Evolutionary conservation across 2,113 vertebrate species (phyloP).

Genomic region (Paramisgurnus dabryanus): DNA sequence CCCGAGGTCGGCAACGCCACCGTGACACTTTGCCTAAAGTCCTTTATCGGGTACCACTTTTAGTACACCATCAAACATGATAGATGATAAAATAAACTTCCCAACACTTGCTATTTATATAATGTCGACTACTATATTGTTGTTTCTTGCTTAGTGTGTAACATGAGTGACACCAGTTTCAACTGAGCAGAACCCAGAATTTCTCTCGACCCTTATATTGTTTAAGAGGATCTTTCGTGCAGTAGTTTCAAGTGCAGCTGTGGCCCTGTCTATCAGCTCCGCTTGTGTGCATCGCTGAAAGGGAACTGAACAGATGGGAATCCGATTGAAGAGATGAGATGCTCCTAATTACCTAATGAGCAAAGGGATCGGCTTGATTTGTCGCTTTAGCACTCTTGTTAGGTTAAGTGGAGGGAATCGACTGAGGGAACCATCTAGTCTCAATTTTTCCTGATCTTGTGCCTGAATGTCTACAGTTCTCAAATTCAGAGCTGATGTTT

Average conservation of each 20-base stretch:
- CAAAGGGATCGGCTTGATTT: slow-evolving; percentile 74
- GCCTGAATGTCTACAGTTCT: slow-evolving; percentile 21
- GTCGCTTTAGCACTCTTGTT: slow-evolving; percentile 76
- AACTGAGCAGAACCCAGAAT: slow-evolving; percentile 3
- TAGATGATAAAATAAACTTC: not conserved
- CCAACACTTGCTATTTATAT: not conserved
- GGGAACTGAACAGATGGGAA: slow-evolving; percentile 69
- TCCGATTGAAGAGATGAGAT: slow-evolving; percentile 69
- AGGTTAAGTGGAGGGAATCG: slow-evolving; percentile 79
- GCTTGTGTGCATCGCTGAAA: slow-evolving; percentile 55
- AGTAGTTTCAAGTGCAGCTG: slow-evolving; percentile 47
- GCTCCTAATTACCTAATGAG: slow-evolving; percentile 80
- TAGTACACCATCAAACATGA: slow-evolving; percentile 31
- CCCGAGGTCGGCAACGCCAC: slow-evolving; percentile 61
- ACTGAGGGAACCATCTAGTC: slow-evolving; percentile 64
- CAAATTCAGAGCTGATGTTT: not conserved
- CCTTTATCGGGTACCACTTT: slow-evolving; percentile 49
- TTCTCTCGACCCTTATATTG: slow-evolving; percentile 14
- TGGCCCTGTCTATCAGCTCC: slow-evolving; percentile 63
- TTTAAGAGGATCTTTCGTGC: slow-evolving; percentile 23
- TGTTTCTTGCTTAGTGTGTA: no score
- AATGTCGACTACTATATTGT: not conserved
- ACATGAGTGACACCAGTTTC: not conserved
- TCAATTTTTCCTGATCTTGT: slow-evolving; percentile 38
- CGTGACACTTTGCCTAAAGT: slow-evolving; percentile 52